Evolutionary conservation across 2,113 vertebrate species (phyloP), one percentile per base, ranked within the genome.

Genomic region (Clinocottus analis): DNA sequence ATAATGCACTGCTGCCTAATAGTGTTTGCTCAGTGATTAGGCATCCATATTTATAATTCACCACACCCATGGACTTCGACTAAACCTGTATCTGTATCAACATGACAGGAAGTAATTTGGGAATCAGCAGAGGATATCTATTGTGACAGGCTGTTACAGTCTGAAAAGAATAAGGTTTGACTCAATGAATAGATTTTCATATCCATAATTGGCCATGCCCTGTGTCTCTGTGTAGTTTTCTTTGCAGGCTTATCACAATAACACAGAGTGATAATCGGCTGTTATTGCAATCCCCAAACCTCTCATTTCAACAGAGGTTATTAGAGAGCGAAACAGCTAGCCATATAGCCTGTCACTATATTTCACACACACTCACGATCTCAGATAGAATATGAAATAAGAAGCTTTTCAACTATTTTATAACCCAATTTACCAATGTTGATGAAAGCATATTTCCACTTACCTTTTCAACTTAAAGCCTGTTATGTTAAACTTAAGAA

Each of bases 251-350:
- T 91, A 91, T 92, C 91, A 87, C 85, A 87, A 86, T 87, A 83
- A 86, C 79, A 65, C 89, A 93, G 86, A 83, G 71, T 77, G 92
- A 92, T 93, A 85, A 92, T 92, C 87, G 16, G 74, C 78, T 87
- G 87, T 89, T 92, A 93, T 94, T 92, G 85, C 89, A 87, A 89
- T 87, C 85, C 80, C 84, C 86, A 87, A 92, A 92, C 90, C 80
- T 87, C 83, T 90, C 79, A 87, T 90, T 94, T 90, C 87, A 88
- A 58, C 85, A 69, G 91, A 90, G 89, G 86, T 91, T 87, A 91
- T 92, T 90, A 89, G 78, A 84, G 86, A 90, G 83, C 76, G 80
- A 90, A 90, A 91, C 83, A 86, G 80, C 80, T 73, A 77, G 83
- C 84, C 90, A 76, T 86, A 80, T 81, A 89, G 78, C 73, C 79